These are phyloP conservation scores for Phasianus colchicus DNA, from an alignment of 2,113 vertebrate species.

Conservation along the genomic window DNA sequence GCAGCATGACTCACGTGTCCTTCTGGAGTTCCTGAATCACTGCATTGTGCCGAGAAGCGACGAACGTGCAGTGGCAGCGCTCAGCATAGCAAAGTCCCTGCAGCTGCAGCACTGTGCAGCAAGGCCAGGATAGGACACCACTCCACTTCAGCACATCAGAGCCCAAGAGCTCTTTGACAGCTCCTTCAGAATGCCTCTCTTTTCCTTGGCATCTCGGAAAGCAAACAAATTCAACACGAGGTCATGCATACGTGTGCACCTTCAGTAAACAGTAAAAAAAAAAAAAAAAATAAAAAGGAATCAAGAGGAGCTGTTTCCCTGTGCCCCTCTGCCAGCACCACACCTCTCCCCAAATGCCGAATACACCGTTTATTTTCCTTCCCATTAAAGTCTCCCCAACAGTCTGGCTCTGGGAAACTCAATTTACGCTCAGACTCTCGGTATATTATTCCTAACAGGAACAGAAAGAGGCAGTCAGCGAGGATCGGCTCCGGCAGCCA, in stretches of 20 bases:
- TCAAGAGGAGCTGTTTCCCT: slow-evolving; percentile 3
- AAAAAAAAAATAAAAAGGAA: not conserved
- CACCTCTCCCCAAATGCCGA: slow-evolving; percentile 49
- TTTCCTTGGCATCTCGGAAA: not conserved
- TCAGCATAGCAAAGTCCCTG: not conserved
- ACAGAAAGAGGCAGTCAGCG: slow-evolving; percentile 66
- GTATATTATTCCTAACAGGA: slow-evolving; percentile 70
- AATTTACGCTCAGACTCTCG: slow-evolving; percentile 59
- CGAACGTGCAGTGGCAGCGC: not conserved
- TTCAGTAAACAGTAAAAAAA: not conserved
- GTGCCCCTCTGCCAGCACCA: not conserved
- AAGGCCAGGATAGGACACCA: not conserved
- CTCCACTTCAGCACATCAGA: not conserved
- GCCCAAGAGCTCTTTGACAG: not conserved
- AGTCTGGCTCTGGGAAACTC: slow-evolving; percentile 59
- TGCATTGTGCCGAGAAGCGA: slow-evolving; percentile 69
- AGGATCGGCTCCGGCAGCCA: slow-evolving; percentile 39
- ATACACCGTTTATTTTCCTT: slow-evolving; percentile 73
- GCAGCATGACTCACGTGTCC: slow-evolving; percentile 51
- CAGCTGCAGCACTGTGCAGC: not conserved
- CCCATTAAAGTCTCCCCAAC: slow-evolving; percentile 62
- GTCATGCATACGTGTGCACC: slow-evolving; percentile 12
- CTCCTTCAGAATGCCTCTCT: not conserved
- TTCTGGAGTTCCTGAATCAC: slow-evolving; percentile 58
- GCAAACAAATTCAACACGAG: not conserved